Percentiles rank a stretch among this genome's conserved stretches.
Conservation (phyloP, 2,888 invertebrate species). For the Lutraria lutraria region DNA sequence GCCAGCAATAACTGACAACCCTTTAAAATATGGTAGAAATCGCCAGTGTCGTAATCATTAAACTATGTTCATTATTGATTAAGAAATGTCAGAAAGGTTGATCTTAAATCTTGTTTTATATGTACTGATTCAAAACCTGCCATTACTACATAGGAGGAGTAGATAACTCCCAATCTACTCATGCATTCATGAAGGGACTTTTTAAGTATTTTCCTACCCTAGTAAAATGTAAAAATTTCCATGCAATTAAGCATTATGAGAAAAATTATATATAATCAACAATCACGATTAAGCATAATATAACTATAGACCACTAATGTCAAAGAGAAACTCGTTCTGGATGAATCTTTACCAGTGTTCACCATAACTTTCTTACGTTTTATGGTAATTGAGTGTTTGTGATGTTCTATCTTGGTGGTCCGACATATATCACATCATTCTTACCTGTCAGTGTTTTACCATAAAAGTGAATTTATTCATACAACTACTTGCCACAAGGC, state of each 20-base stretch:
- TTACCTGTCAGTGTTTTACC: conserved; percentile 41
- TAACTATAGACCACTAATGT: conserved; percentile 30
- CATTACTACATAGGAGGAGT: no score
- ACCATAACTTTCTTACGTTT: conserved; percentile 38
- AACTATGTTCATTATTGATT: no score
- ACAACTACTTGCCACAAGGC: conserved; percentile 24
- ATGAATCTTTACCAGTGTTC: conserved; percentile 1
- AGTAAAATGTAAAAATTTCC: conserved; percentile 19
- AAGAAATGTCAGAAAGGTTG: no score
- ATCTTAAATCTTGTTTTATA: no score
- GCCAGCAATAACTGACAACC: no score
- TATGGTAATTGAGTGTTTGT: conserved; percentile 48
- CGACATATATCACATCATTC: conserved; percentile 45
- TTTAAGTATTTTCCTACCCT: no score
- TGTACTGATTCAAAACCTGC: no score
- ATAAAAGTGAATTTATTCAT: conserved; percentile 46
- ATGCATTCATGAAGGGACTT: no score
- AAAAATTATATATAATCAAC: conserved; percentile 37
- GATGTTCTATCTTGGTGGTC: conserved; percentile 48
- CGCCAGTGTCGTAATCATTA: no score
- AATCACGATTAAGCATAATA: neutral
- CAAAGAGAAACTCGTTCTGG: conserved; percentile 9
- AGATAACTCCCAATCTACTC: no score
- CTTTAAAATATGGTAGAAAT: no score
- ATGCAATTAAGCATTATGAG: conserved; percentile 50